phyloP scores from a whole-genome alignment of 2,888 invertebrate genomes.

The Bedellia somnulentella region DNA sequence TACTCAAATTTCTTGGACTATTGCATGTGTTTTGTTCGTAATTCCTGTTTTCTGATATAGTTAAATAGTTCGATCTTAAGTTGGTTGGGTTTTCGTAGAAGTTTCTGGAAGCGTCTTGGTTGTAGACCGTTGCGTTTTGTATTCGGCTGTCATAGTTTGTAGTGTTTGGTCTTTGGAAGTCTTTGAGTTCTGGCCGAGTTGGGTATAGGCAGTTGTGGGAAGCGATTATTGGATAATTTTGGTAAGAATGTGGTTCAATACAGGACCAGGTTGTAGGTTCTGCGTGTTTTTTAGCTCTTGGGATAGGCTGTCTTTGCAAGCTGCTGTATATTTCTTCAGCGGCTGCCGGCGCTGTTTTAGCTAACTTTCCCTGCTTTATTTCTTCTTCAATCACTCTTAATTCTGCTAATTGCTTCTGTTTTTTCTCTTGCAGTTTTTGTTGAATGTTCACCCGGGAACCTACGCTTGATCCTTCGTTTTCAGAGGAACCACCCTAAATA shows the following conservation, averaged over 20 bases:
- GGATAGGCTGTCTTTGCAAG: constrained; percentile 66
- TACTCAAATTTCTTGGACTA: constrained; percentile 37
- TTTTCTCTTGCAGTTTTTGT: constrained; percentile 85
- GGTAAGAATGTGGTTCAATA: constrained; percentile 46
- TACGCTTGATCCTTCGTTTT: constrained; percentile 75
- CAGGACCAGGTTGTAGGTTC: constrained; percentile 56
- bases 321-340: constrained; percentile 61
- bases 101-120: constrained; percentile 29
- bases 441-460: constrained; percentile 81
- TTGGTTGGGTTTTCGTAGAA: constrained; percentile 43
- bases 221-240: constrained; percentile 41
- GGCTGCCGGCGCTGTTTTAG: constrained; percentile 51
- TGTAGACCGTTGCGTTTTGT: constrained; percentile 15
- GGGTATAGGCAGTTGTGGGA: constrained; percentile 40
- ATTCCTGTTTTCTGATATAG: constrained; percentile 22
- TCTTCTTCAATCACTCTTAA: constrained; percentile 78
- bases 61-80: constrained; percentile 29
- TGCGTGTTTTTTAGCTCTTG: constrained; percentile 68
- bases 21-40: constrained; percentile 32
- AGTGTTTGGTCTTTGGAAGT: too few relatives aligned
- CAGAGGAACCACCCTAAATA: constrained; percentile 65
- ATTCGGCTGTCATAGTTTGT: too few relatives aligned
- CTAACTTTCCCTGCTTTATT: constrained; percentile 80
- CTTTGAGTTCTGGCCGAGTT: constrained; percentile 45
- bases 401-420: constrained; percentile 84